Base-by-base conservation (phyloP, 2,113 vertebrate species). In the Archilochus colubris region DNA sequence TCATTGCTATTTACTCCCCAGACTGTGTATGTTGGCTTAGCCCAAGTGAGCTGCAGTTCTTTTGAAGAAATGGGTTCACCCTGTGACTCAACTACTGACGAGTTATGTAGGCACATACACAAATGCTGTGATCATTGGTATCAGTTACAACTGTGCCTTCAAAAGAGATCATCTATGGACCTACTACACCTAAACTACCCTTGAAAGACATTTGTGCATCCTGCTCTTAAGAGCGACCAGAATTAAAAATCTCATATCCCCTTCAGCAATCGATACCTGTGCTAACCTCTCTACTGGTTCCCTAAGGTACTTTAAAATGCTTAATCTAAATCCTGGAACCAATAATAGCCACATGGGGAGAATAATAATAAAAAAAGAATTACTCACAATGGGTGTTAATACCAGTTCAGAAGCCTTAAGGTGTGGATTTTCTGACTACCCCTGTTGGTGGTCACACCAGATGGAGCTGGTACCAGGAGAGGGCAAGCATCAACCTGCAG, bases 291-390 rank as follows among this genome's bases (percentile, higher is more conserved):
- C 59, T 36, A 20, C 50, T 54, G 15, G 22, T 76, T 82, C 78
- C 36, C 62, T 82, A 53, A 77, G 58, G 67, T 94, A 79, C 89
- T 95, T 92, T 64, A 85, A 94, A 93, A 84, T 67, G 33, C 55
- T 89, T 82, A 80, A 77, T 93, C 63, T 88, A 82, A 95, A 86
- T 72, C 70, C 67, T 91, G 76, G 94, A 88, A n/a, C 63, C 67
- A 91, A 58, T 93, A 96, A 86, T 77, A 94, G 86, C 70, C 64
- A 74, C 82, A 82, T 55, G 72, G 79, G 73, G 13, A 51, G n/a
- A 92, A 90, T 82, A n/a, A 63, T 80, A 86, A 95, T 86, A 73
- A 36, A 93, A 63, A 86, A 95, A 90, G 69, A 36, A 93, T 40
- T 68, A 53, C 51, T 48, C 68, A 38, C 24, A 80, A 63, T 63